These are phyloP conservation scores for Buceros bicornis DNA, from an alignment of 2,797 vertebrate genomes.

Conservation along the genomic window DNA sequence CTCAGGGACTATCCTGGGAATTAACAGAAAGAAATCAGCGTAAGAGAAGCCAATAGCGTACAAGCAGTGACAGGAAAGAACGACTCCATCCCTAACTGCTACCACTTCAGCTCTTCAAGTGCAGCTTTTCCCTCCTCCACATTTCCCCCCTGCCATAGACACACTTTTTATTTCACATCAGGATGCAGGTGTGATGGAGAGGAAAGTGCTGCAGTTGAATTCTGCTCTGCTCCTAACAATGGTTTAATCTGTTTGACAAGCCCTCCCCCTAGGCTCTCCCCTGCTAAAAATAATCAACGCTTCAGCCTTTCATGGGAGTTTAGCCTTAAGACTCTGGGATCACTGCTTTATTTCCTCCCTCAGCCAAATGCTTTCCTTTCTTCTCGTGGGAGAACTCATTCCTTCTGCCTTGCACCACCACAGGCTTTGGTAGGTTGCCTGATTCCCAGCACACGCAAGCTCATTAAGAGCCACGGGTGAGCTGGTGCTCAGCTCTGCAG, in stretches of 20 bases:
- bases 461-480: background rate
- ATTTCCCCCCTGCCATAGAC: background rate
- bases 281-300: slow-evolving; percentile 6
- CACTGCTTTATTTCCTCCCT: slow-evolving; percentile 15
- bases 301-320: slow-evolving; percentile 14
- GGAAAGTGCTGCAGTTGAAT: slow-evolving; percentile 59
- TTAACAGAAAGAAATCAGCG: background rate
- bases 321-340: slow-evolving; percentile 15
- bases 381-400: background rate
- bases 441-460: background rate
- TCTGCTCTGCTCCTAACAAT: slow-evolving; percentile 33
- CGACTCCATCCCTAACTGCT: background rate
- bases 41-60: background rate
- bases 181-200: slow-evolving; percentile 67
- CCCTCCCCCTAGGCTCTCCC: background rate
- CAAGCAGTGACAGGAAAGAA: background rate
- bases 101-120: background rate
- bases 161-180: background rate
- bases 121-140: background rate
- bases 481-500: background rate
- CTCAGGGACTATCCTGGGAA: background rate
- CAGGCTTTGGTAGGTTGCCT: background rate
- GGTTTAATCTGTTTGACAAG: slow-evolving; percentile 23
- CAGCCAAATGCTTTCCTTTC: background rate
- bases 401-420: background rate